Percentiles rank a stretch among this genome's conserved stretches.
phyloP scores from a whole-genome alignment of 1,140 invertebrate species.

The Hylyphantes graminicola region DNA sequence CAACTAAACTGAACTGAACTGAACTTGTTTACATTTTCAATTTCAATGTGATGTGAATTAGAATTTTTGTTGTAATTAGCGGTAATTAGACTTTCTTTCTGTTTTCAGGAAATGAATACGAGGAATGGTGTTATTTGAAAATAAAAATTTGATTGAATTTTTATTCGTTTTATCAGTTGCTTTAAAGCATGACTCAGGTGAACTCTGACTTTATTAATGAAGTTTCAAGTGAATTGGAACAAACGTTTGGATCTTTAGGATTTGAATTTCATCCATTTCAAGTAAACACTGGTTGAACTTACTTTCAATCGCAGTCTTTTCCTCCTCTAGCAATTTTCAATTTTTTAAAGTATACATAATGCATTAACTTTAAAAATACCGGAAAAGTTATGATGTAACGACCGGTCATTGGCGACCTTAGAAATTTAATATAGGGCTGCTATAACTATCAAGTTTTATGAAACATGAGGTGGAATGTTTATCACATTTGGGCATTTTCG shows the following conservation, averaged over 20 bases:
- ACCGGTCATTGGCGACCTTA: not conserved
- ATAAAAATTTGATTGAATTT: too few species aligned
- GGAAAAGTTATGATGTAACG: not conserved
- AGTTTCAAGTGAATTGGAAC: not conserved
- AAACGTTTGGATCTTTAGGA: conserved; percentile 50
- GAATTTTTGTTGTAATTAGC: too few species aligned
- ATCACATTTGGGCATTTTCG: too few species aligned
- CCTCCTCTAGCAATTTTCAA: not conserved
- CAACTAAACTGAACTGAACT: too few species aligned
- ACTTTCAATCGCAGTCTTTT: not conserved
- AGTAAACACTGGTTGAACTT: conserved; percentile 44
- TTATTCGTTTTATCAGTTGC: too few species aligned
- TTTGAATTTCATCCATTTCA: conserved; percentile 64
- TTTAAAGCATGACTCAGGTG: not conserved
- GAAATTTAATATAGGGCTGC: not conserved
- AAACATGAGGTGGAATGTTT: not conserved
- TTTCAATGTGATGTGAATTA: too few species aligned
- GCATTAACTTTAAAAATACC: not conserved
- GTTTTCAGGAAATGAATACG: too few species aligned
- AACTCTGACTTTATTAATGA: not conserved
- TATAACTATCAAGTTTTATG: not conserved
- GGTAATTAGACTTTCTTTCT: too few species aligned
- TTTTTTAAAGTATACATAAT: not conserved
- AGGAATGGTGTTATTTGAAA: too few species aligned
- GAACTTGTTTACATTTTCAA: too few species aligned